A percentile compares a stretch with the other conserved stretches of the same genome.
Conservation (phyloP, 2,797 vertebrate genomes). For the Hypotaenidia okinawae region DNA sequence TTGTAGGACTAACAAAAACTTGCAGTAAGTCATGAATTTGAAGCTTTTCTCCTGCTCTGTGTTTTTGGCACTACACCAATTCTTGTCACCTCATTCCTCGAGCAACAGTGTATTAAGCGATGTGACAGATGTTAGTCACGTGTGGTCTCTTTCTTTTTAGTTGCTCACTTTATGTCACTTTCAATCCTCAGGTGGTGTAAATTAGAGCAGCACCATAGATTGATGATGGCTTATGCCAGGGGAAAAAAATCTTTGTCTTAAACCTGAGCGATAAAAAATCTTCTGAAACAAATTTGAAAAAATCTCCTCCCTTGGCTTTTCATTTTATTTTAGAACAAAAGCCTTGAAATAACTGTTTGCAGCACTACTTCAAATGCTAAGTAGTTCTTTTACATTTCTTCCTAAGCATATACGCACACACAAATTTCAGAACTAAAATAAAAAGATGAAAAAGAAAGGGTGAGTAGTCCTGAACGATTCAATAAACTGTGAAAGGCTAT, state of each 20-base stretch:
- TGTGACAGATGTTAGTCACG: conserved; percentile 47
- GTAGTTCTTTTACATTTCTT: conserved; percentile 46
- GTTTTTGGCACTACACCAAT: conserved; percentile 12
- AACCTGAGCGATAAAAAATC: conserved; percentile 20
- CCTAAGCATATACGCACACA: not conserved
- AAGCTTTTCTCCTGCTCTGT: not conserved
- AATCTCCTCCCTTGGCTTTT: conserved; percentile 27
- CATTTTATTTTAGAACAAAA: conserved; percentile 68
- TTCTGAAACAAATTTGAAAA: conserved; percentile 60
- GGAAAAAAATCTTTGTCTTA: conserved; percentile 10
- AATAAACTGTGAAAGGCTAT: conserved; percentile 1
- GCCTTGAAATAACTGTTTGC: conserved; percentile 52
- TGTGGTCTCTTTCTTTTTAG: conserved; percentile 28
- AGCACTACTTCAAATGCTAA: conserved; percentile 55
- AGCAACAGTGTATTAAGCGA: not conserved
- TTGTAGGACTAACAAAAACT: not conserved
- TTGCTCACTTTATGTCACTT: conserved; percentile 47
- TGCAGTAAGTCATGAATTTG: not conserved
- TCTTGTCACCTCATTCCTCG: not conserved
- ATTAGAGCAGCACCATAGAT: conserved; percentile 28
- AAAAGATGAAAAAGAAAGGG: conserved; percentile 37
- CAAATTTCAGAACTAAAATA: conserved; percentile 43
- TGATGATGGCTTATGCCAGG: conserved; percentile 10
- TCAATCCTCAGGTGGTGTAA: conserved; percentile 47
- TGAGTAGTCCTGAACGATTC: conserved; percentile 5